A percentile compares a stretch with the other conserved stretches of the same genome.
phyloP scores from a whole-genome alignment of 1,140 invertebrate genomes.

The Littorina saxatilis region DNA sequence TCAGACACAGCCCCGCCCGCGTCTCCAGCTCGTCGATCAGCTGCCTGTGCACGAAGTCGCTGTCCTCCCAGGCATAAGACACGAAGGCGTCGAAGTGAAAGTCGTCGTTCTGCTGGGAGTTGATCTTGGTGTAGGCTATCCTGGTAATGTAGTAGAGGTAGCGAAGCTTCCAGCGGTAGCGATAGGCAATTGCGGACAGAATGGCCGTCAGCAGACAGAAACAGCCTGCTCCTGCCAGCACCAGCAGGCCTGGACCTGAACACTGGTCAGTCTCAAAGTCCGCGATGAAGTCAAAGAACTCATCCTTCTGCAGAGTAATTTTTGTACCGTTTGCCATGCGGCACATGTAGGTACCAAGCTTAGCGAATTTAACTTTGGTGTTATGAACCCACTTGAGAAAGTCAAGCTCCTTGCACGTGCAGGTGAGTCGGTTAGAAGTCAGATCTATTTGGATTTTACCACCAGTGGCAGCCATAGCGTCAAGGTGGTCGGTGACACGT shows the following conservation, averaged over 20 bases:
- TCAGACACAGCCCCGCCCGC: slow-evolving; percentile 40
- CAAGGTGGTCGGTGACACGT: slow-evolving; percentile 1
- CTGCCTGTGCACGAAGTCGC: slow-evolving; percentile 39
- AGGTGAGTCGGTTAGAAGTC: slow-evolving; percentile 13
- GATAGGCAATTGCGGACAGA: slow-evolving; percentile 1
- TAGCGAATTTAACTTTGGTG: background rate
- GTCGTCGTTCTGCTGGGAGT: background rate
- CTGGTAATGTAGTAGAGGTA: slow-evolving; percentile 40
- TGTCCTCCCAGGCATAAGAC: slow-evolving; percentile 50
- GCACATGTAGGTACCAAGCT: background rate
- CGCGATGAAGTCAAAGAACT: background rate
- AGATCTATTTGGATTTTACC: background rate
- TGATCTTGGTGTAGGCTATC: background rate
- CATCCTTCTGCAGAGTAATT: background rate
- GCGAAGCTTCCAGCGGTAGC: too few species aligned
- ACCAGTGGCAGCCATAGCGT: background rate
- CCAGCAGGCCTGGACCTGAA: too few species aligned
- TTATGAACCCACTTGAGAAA: slow-evolving; percentile 29
- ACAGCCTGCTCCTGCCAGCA: too few species aligned
- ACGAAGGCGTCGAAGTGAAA: slow-evolving; percentile 52
- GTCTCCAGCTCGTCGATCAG: slow-evolving; percentile 42
- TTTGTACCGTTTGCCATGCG: background rate
- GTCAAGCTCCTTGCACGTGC: background rate
- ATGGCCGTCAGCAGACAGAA: slow-evolving; percentile 32
- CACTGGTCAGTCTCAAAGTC: background rate